Base-by-base conservation (phyloP, 2,888 invertebrate genomes). In the Dichetophora obliterata region DNA sequence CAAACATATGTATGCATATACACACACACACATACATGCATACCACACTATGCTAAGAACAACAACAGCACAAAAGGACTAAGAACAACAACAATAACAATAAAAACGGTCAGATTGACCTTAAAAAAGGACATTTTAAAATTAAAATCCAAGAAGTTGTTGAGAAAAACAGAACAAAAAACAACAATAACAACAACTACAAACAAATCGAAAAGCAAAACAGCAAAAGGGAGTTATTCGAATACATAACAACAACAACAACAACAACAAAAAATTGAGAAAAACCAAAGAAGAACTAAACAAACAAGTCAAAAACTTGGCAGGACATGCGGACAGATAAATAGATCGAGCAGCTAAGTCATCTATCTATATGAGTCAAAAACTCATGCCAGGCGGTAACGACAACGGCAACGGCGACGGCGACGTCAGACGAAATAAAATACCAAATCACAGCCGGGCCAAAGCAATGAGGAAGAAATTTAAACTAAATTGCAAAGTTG, bases 181-280 rank as follows among this genome's bases (percentile, higher is more conserved):
- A 76, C 14, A 37, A 59, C 65, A 27, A 16, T 19, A 59, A 71
- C 57, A 54, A 43, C 63, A 43, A 31, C 48, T 19, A 75, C 71
- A 76, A 75, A 71, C 31, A 82, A 85, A 86, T 83, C 80, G 83
- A 84, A 84, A 86, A 86, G 85, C 84, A 85, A 85, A 85, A 86
- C 86, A 86, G 82, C 85, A 82, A 87, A 86, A 82, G 80, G 84
- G 85, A 83, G 83, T 68, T 34, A 8, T 22, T 16, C n/a, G 54
- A 9, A 50, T 19, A 43, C 50, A 70, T 14, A 54, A 27, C 16
- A 31, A 54, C 5, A 22, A 70, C 27, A 31, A 54, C n/a, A 22
- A 69, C 5, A n/a, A 63, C 52, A 72, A 8, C 11, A 69, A 27
- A 31, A 52, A 52, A 14, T 37, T 54, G 34, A 19, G n/a, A 31